These are phyloP conservation scores for Delia radicum DNA, from an alignment of 1,140 invertebrate genomes.

Conservation along the genomic window DNA sequence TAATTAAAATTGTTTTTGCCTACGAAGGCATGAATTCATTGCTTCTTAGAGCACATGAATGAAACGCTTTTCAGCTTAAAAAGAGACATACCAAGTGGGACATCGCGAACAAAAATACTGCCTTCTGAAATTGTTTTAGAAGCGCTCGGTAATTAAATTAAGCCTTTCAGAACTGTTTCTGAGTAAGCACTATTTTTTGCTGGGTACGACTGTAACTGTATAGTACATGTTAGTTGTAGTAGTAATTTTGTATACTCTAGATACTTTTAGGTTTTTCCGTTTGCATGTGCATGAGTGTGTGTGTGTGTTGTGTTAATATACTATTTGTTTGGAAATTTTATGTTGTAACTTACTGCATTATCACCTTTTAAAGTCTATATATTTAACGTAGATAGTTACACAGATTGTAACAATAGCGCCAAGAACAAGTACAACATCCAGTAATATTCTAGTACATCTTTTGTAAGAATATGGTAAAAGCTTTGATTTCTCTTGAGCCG, in stretches of 20 bases:
- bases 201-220: not conserved
- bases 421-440: not conserved
- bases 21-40: too few species aligned
- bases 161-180: too few species aligned
- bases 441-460: not conserved
- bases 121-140: too few species aligned
- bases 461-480: slow-evolving; percentile 20
- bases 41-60: too few species aligned
- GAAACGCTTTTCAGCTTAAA: too few species aligned
- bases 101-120: too few species aligned
- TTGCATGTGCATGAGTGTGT: not conserved
- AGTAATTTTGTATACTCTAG: not conserved
- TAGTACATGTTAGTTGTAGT: not conserved
- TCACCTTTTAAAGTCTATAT: slow-evolving; percentile 14
- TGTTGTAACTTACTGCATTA: slow-evolving; percentile 15
- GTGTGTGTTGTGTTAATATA: not conserved
- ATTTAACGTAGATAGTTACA: not conserved
- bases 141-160: too few species aligned
- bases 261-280: not conserved
- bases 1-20: too few species aligned
- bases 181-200: too few species aligned
- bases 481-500: slow-evolving; percentile 17
- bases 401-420: not conserved
- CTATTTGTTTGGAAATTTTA: slow-evolving; percentile 18
- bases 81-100: too few species aligned